These are phyloP conservation scores for Artemia sinica DNA, from an alignment of 2,888 invertebrate species.

Conservation along the genomic window DNA sequence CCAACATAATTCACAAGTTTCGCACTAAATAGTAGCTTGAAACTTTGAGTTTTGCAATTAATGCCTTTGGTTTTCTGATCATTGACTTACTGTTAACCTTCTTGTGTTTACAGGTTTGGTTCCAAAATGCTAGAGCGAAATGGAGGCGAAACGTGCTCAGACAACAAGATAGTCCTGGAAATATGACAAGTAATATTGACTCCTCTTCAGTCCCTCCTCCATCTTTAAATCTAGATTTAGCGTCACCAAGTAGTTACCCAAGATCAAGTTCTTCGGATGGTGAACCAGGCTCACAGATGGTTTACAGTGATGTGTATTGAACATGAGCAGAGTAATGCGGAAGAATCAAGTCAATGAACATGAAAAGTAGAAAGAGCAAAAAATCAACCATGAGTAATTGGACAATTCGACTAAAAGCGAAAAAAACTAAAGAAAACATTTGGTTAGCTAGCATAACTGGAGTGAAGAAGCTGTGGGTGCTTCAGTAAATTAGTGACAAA, in stretches of 20 bases:
- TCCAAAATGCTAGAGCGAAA: constrained; percentile 96
- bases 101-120: constrained; percentile 64
- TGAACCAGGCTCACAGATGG: constrained; percentile 19
- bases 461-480: no score
- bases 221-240: neutral
- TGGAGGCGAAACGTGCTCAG: constrained; percentile 86
- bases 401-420: no score
- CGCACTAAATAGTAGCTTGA: no score
- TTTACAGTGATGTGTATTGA: constrained; percentile 22
- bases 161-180: constrained; percentile 33
- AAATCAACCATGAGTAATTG: no score
- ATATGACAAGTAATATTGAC: neutral
- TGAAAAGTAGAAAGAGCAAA: no score
- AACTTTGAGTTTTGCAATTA: no score
- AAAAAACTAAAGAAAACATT: no score
- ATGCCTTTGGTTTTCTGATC: no score
- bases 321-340: neutral
- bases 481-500: no score
- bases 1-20: no score
- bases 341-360: no score
- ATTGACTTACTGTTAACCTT: neutral
- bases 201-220: neutral
- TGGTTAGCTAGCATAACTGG: no score
- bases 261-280: constrained; percentile 16
- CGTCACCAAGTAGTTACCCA: neutral